Evolutionary conservation across 2,797 vertebrate genomes (phyloP), one percentile per base, ranked within the genome.

Genomic region (Sternarchorhynchus goeldii): DNA sequence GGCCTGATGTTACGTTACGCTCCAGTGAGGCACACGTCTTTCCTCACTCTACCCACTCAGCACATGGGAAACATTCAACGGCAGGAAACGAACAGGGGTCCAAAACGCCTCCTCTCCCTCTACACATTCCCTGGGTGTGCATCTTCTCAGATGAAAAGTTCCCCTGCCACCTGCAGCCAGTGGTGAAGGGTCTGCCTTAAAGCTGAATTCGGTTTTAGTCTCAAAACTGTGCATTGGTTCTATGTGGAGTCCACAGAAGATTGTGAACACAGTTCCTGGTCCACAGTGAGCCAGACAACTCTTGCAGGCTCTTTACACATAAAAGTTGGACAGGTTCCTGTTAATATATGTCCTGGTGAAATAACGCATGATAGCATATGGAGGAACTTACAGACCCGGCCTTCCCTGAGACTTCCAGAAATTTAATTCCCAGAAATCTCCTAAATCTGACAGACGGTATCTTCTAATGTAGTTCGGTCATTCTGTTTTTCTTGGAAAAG

Each of bases 401-500:
- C 50, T 65, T 80, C 62, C 75, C 73, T 5, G 55, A 65, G 21
- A 20, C 73, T 66, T 25, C 25, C 25, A 25, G 25, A 25, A 25
- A 25, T 25, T 18, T 81, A 18, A 66, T 83, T 85, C 50, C 60
- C 41, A 62, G 55, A 16, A 63, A 70, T 14, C 75, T 76, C 17
- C 64, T 58, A 39, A 71, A 21, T 67, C 67, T 80, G 80, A 82
- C 64, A n/a, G 20, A 73, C 73, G 29, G 56, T 1, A 6, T 76
- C 80, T 75, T 78, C 75, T 66, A 83, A 77, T 68, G 39, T 72
- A 45, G 70, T 71, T 55, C 62, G 71, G 59, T 81, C 45, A 25
- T 32, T 21, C 62, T 73, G 70, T 83, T 83, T 83, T 81, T 81
- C 79, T 80, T 81, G 77, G 77, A 81, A 77, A 50, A 64, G 79